Evolutionary conservation across 2,797 vertebrate genomes (phyloP).

Genomic region (Sebastes nivosus): DNA sequence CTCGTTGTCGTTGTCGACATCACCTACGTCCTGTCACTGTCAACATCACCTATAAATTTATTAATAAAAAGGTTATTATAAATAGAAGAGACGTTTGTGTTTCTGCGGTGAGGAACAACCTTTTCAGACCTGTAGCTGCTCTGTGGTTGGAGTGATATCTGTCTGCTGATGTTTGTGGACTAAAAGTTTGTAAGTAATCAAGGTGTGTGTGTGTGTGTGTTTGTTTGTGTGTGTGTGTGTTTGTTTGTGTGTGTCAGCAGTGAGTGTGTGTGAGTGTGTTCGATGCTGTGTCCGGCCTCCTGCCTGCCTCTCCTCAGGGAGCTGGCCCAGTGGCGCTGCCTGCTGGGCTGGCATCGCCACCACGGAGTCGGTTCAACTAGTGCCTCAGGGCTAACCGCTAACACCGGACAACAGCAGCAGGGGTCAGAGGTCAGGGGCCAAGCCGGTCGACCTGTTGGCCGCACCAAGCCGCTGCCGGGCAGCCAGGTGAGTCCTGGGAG

Average conservation of each 20-base stretch:
- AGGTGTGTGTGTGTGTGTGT: not conserved
- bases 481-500: constrained; percentile 74
- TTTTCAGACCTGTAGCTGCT: too few species aligned
- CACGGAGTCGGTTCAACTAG: constrained; percentile 56
- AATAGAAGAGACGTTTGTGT: too few species aligned
- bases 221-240: too few species aligned
- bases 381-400: constrained; percentile 23
- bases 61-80: too few species aligned
- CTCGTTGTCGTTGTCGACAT: too few species aligned
- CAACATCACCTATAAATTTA: too few species aligned
- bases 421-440: constrained; percentile 59
- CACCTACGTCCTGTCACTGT: too few species aligned
- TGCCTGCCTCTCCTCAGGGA: constrained; percentile 83
- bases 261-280: not conserved
- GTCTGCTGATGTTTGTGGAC: not conserved
- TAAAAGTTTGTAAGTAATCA: not conserved
- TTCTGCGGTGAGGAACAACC: too few species aligned
- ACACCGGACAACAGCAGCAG: constrained; percentile 34
- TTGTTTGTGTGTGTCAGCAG: constrained; percentile 4
- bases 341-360: constrained; percentile 77
- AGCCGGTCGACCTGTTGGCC: constrained; percentile 68
- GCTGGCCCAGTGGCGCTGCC: constrained; percentile 81
- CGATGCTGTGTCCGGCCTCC: constrained; percentile 80
- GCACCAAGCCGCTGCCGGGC: constrained; percentile 67
- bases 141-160: too few species aligned